Conservation (phyloP, 2,113 vertebrate genomes). For the Amphiprion percula region DNA sequence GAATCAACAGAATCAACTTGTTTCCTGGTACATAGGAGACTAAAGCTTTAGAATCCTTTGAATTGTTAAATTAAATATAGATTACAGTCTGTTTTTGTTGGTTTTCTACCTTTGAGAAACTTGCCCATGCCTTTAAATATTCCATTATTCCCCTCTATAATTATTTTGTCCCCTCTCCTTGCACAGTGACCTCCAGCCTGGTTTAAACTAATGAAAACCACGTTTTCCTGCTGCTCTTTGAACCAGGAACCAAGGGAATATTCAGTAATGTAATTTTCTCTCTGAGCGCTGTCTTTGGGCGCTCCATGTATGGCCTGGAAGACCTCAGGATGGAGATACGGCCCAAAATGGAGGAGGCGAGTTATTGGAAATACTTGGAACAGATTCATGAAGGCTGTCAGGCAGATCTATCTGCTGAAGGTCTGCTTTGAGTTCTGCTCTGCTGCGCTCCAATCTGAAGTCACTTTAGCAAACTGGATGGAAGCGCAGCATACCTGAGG, state of each 20-base stretch:
- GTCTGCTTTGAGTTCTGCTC: constrained; percentile 69
- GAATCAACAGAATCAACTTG: too few relatives aligned
- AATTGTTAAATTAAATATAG: too few relatives aligned
- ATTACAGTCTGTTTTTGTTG: background rate
- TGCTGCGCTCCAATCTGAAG: constrained; percentile 25
- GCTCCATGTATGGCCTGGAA: constrained; percentile 74
- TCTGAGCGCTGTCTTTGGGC: constrained; percentile 30
- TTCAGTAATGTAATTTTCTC: constrained; percentile 59
- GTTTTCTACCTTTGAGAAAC: background rate
- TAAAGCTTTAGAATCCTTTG: too few relatives aligned
- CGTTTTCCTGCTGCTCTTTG: constrained; percentile 46
- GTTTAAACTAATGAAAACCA: constrained; percentile 70
- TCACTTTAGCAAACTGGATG: constrained; percentile 54
- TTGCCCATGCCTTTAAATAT: background rate
- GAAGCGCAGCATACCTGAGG: constrained; percentile 50
- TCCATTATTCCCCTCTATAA: background rate
- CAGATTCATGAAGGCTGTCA: constrained; percentile 63
- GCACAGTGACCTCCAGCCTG: constrained; percentile 40
- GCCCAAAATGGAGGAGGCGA: constrained; percentile 57
- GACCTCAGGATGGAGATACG: constrained; percentile 59
- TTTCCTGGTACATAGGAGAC: too few relatives aligned
- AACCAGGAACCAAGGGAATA: constrained; percentile 46
- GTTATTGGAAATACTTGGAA: constrained; percentile 71
- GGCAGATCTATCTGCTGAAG: constrained; percentile 57
- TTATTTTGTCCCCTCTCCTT: constrained; percentile 1